phyloP scores from a whole-genome alignment of 2,888 invertebrate genomes.

The Pristionchus mayeri region DNA sequence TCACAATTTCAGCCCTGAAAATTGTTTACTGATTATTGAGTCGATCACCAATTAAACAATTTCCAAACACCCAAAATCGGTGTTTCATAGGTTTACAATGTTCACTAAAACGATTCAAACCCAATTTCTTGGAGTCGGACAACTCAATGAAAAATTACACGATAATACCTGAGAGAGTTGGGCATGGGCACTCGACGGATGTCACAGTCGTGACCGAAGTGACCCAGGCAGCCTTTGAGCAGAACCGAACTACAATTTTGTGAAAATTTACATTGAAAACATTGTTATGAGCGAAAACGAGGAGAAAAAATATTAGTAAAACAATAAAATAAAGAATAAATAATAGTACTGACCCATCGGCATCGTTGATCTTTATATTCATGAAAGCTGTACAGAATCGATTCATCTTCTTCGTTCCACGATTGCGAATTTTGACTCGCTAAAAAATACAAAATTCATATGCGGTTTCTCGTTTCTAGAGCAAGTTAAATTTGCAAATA shows the following conservation, averaged over 20 bases:
- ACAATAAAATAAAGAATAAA: background rate
- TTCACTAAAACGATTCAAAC: no score
- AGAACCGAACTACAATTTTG: constrained; percentile 55
- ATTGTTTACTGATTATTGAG: background rate
- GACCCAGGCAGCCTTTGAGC: constrained; percentile 61
- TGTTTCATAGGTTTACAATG: no score
- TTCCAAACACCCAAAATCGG: no score
- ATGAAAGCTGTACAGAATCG: constrained; percentile 64
- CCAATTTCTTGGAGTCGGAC: no score
- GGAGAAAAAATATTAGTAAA: background rate
- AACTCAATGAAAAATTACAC: no score
- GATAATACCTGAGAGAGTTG: constrained; percentile 50
- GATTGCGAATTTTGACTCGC: constrained; percentile 46
- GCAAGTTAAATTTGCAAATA: no score
- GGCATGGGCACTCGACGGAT: constrained; percentile 58
- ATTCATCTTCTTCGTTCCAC: constrained; percentile 61
- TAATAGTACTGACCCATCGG: constrained; percentile 55
- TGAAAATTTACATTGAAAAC: background rate
- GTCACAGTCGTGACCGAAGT: constrained; percentile 59
- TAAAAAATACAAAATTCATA: no score
- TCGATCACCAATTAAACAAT: no score
- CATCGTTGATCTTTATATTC: constrained; percentile 56
- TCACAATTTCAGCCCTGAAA: constrained; percentile 51
- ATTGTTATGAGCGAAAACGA: background rate
- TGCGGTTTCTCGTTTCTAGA: no score